These are phyloP conservation scores for Hirtodrosophila histrioides DNA, from an alignment of 2,888 invertebrate species.

Conservation along the genomic window DNA sequence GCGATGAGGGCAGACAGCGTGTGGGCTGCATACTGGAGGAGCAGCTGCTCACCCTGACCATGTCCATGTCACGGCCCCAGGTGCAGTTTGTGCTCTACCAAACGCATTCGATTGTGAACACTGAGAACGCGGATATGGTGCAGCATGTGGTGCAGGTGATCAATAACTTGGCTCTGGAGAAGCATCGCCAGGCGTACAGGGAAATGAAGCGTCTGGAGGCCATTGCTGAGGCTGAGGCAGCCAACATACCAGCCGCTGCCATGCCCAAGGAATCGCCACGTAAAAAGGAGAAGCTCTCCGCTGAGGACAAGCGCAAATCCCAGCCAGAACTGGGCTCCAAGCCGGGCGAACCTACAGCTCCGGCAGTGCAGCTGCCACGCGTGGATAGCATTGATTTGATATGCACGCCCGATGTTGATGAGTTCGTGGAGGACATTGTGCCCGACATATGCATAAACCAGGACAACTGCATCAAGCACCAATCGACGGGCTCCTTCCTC, in stretches of 20 bases:
- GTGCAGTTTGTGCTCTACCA: constrained; percentile 92
- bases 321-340: constrained; percentile 43
- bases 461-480: constrained; percentile 84
- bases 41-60: constrained; percentile 89
- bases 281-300: constrained; percentile 63
- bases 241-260: constrained; percentile 80
- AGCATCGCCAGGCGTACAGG: constrained; percentile 86
- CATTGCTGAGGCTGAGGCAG: constrained; percentile 80
- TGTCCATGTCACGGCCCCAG: constrained; percentile 92
- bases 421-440: constrained; percentile 88
- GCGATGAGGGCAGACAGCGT: constrained; percentile 86
- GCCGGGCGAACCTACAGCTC: constrained; percentile 10
- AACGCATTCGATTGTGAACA: constrained; percentile 90
- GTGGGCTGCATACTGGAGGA: constrained; percentile 89
- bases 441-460: constrained; percentile 87
- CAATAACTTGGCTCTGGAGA: constrained; percentile 89
- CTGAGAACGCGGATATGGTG: constrained; percentile 91
- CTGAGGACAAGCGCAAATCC: constrained; percentile 57
- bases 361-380: constrained; percentile 37
- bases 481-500: constrained; percentile 86
- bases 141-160: constrained; percentile 88
- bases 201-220: constrained; percentile 81
- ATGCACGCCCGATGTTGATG: constrained; percentile 79
- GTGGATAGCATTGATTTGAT: constrained; percentile 64
- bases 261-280: constrained; percentile 70